Base-by-base conservation (phyloP, 2,888 invertebrate species). In the Chironomus tentans region DNA sequence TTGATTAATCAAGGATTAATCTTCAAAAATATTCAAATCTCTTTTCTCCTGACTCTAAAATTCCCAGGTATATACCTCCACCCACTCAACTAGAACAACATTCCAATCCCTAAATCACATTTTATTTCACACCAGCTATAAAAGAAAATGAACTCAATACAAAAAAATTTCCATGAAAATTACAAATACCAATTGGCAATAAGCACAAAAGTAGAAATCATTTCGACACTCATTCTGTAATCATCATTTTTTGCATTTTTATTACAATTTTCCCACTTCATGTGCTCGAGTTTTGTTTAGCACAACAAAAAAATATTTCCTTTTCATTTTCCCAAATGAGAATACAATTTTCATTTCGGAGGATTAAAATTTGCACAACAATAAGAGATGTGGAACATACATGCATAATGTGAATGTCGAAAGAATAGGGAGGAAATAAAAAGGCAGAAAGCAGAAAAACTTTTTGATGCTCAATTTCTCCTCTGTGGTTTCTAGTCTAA, bases 191-290 rank as follows among this genome's bases (percentile, higher is more conserved):
- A n/a, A 15, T 18, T 56, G 15, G 15, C 56, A 56, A 56, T 38
- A 18, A 56, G 56, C 56, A 18, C 18, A 46, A 38, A 38, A 38
- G 10, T 38, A 38, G 38, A 38, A 38, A 71, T 71, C 71, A 50
- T 71, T 50, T 50, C 56, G 24, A 28, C 56, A 24, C 71, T 71
- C 71, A 71, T 71, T 56, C 56, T 56, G 56, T 71, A 71, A 70
- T 71, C 50, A 71, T 71, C 71, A 71, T 50, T 50, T 70, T 70
- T 70, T 70, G 70, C 70, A 70, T 70, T 70, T 70, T 70, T 70
- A 70, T 70, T 70, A 15, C 56, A 18, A 15, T 6, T 56, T 56
- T 56, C 15, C 15, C 15, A 4, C 56, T 56, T 56, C 7, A 18
- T 15, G 7, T 68, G 22, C 10, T 47, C 13, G 12, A 38, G 10